phyloP scores from a whole-genome alignment of 53 echinoderm and acorn worm species.

The Hippasteria phrygiana region DNA sequence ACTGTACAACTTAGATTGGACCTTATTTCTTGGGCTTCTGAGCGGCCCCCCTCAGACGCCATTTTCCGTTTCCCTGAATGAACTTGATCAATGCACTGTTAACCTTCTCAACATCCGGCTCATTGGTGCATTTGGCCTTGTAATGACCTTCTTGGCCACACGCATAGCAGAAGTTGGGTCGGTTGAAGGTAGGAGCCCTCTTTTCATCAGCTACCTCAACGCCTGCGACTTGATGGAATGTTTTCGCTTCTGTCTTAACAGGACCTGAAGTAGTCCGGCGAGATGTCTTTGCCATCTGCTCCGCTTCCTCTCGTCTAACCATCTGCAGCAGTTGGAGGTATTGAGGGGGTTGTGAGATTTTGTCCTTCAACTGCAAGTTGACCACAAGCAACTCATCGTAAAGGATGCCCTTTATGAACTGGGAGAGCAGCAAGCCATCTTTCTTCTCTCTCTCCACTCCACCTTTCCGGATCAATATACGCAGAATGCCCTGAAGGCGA shows the following conservation, averaged over 20 bases:
- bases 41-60: conserved; percentile 21
- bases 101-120: no score
- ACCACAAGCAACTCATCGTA: not conserved
- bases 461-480: conserved; percentile 56
- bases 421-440: conserved; percentile 39
- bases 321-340: no score
- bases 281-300: no score
- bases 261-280: no score
- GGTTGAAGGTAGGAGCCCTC: not conserved
- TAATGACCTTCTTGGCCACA: conserved; percentile 76
- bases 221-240: no score
- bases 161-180: conserved; percentile 59
- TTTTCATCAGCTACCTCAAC: not conserved
- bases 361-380: not conserved
- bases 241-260: no score
- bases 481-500: conserved; percentile 38
- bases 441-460: not conserved
- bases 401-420: not conserved
- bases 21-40: not conserved
- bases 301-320: no score
- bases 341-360: conserved; percentile 1
- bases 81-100: conserved; percentile 53
- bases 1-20: not conserved
- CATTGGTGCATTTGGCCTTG: conserved; percentile 28
- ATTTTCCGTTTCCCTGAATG: conserved; percentile 36